phyloP scores from a whole-genome alignment of 2,797 vertebrate genomes.

The Borostomias antarcticus region DNA sequence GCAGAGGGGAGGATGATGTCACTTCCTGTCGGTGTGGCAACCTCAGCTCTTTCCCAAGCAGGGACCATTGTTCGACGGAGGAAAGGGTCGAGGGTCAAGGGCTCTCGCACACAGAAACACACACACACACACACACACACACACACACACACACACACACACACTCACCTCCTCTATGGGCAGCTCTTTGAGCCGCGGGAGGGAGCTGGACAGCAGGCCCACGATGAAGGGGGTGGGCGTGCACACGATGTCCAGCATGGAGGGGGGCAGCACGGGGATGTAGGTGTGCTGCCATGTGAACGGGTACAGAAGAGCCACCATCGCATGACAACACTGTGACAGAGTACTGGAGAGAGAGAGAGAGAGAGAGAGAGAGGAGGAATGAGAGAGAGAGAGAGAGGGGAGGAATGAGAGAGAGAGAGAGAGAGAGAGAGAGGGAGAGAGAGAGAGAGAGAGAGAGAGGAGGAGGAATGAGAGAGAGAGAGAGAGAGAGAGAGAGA shows the following conservation, averaged over 20 bases:
- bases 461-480: not conserved
- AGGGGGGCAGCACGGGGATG: slow-evolving; percentile 93
- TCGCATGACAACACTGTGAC: slow-evolving; percentile 95
- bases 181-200: slow-evolving; percentile 90
- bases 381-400: no score
- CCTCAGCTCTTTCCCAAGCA: slow-evolving; percentile 29
- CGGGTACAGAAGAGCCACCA: slow-evolving; percentile 93
- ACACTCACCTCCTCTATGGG: slow-evolving; percentile 91
- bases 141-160: not conserved
- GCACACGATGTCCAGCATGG: slow-evolving; percentile 98
- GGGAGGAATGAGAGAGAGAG: not conserved
- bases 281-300: slow-evolving; percentile 99
- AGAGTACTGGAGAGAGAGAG: slow-evolving; percentile 80
- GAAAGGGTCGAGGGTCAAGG: slow-evolving; percentile 41
- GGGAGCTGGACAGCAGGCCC: slow-evolving; percentile 92
- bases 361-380: not conserved
- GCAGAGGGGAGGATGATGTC: slow-evolving; percentile 52
- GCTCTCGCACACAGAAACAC: not conserved
- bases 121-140: not conserved
- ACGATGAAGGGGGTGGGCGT: slow-evolving; percentile 96
- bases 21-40: slow-evolving; percentile 58
- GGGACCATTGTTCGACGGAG: slow-evolving; percentile 58
- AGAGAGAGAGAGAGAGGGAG: not conserved
- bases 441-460: not conserved
- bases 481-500: not conserved